These are phyloP conservation scores for Drosophila melanica DNA, from an alignment of 1,140 invertebrate species.

Conservation along the genomic window DNA sequence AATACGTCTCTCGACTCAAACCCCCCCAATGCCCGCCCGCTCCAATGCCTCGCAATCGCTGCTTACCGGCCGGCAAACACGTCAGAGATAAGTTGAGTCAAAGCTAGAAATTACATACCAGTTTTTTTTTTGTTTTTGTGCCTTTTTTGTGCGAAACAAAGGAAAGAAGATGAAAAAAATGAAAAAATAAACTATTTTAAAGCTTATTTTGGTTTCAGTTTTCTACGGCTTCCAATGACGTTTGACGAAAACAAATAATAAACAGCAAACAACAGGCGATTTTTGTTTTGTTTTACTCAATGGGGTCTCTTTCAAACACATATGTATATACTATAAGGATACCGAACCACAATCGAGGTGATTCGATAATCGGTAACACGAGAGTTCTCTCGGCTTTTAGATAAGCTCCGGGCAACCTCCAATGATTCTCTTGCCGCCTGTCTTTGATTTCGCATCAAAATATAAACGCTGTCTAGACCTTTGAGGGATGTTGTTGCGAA, in stretches of 20 bases:
- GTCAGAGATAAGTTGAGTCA: conserved; percentile 39
- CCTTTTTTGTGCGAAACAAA: conserved; percentile 17
- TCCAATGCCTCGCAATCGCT: background rate
- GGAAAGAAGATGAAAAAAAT: conserved; percentile 10
- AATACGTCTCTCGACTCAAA: conserved; percentile 14
- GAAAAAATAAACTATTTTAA: conserved; percentile 38
- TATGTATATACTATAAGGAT: background rate
- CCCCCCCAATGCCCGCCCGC: background rate
- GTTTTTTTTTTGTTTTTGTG: conserved; percentile 23
- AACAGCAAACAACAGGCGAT: conserved; percentile 11
- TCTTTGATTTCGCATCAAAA: conserved; percentile 15
- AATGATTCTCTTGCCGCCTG: background rate
- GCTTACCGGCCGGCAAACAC: conserved; percentile 49
- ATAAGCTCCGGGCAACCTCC: conserved; percentile 6
- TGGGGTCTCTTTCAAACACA: background rate
- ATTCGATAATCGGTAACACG: conserved; percentile 1
- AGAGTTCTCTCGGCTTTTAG: conserved; percentile 1
- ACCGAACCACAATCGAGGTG: conserved; percentile 5
- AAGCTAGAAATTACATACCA: conserved; percentile 14
- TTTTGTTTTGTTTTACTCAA: background rate
- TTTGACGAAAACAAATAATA: conserved; percentile 16
- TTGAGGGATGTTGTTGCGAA: conserved; percentile 3
- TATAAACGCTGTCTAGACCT: conserved; percentile 4
- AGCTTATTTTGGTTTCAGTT: conserved; percentile 47
- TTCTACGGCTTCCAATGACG: conserved; percentile 54